Conservation (phyloP, 2,113 vertebrate genomes). For the Ardeotis arabs region DNA sequence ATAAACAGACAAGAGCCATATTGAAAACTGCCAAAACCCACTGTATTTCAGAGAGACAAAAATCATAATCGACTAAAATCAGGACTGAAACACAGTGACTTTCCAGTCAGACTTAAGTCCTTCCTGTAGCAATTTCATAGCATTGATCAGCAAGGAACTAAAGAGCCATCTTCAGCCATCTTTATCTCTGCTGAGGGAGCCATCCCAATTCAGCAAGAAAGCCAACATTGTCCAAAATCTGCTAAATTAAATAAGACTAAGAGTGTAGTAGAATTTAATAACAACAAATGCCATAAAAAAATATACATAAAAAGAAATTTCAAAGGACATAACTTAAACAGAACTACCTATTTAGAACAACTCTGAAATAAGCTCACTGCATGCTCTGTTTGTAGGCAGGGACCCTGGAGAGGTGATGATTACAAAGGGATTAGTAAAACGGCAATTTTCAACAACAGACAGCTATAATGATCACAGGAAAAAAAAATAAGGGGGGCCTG, state of each 20-base stretch:
- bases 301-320: not conserved
- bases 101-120: not conserved
- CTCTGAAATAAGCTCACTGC: not conserved
- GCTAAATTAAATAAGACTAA: not conserved
- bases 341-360: not conserved
- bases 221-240: not conserved
- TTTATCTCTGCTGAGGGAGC: not conserved
- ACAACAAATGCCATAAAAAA: not conserved
- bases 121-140: not conserved
- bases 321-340: not conserved
- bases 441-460: not conserved
- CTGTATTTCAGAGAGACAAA: not conserved
- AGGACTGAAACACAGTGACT: too few species aligned
- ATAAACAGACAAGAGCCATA: not conserved
- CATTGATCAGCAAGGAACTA: not conserved
- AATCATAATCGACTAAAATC: not conserved
- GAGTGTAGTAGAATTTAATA: not conserved
- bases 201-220: not conserved
- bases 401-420: not conserved
- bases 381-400: not conserved
- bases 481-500: not conserved
- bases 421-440: constrained; percentile 9
- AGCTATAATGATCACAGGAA: not conserved
- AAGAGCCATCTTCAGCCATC: not conserved
- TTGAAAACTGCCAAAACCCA: not conserved